Conservation (phyloP, 2,797 vertebrate genomes). For the Alcedo quadribrachys region DNA sequence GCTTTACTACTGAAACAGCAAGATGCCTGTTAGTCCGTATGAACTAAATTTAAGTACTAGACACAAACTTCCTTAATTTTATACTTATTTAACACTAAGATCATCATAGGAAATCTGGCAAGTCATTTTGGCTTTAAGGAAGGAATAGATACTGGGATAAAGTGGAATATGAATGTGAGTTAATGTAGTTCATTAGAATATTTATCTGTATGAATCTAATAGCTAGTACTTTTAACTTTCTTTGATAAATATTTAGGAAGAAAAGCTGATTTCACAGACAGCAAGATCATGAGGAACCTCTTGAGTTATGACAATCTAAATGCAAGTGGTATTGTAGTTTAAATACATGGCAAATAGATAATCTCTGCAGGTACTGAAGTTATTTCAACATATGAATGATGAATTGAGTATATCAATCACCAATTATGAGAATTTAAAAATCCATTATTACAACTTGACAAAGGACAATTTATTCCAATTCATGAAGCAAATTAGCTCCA, state of each 20-base stretch:
- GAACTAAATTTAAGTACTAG: not conserved
- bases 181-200: too few relatives aligned
- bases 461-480: not conserved
- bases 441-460: not conserved
- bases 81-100: not conserved
- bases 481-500: not conserved
- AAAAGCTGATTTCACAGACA: not conserved
- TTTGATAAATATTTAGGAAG: not conserved
- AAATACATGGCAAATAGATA: not conserved
- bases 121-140: not conserved
- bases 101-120: not conserved
- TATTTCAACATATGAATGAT: not conserved
- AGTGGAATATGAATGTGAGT: not conserved
- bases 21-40: rapidly evolving
- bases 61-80: not conserved
- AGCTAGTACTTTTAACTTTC: not conserved
- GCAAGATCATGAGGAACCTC: not conserved
- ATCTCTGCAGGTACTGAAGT: not conserved
- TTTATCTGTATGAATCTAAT: too few relatives aligned
- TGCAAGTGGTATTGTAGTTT: not conserved
- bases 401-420: not conserved
- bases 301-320: not conserved
- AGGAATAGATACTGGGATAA: not conserved
- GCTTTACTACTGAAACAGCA: not conserved
- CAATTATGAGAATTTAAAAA: not conserved